Evolutionary conservation across 2,888 invertebrate genomes (phyloP), one percentile per base, ranked within the genome.

Genomic region (Eupithecia vulgata): DNA sequence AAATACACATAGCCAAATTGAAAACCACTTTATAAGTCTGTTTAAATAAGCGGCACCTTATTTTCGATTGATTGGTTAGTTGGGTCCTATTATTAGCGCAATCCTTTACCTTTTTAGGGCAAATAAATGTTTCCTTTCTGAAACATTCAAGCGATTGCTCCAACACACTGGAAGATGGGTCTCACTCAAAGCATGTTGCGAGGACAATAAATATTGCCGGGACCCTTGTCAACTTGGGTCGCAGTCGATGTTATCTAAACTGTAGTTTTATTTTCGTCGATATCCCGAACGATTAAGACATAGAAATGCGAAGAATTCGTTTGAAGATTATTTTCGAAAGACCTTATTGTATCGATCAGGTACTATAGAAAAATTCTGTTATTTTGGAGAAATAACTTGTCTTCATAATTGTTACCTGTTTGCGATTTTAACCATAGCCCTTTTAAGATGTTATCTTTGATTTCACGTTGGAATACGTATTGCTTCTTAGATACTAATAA

Each of bases 151-250:
- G 21, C 21, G 21, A 64, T 37, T 30, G 1, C 30, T 4, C 34
- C 12, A 37, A 64, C 62, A 64, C 21, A 37, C 35, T 37, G 5
- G 34, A 17, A 34, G 61, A 61, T 34, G 61, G 61, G 61, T 61
- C 34, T 34, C 61, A 61, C 62, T 35, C 37, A 37, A 37, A 21
- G 37, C 17, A 37, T 35, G 35, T 35, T 62, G n/a, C 30, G 61
- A 35, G 10, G 62, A 62, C 62, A 62, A 35, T 62, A 62, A 62
- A 62, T 64, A 64, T 64, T 37, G n/a, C 37, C 5, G 21, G 7
- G n/a, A 64, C 62, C 62, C 62, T 35, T 64, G 62, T 64, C 62
- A 64, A 35, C 3, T 10, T 1, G n/a, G 37, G n/a, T 62, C 62
- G 35, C 59, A 30, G 30, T 35, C 34, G 17, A 17, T 62, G 62